Percentiles rank a stretch among this genome's conserved stretches.
These are phyloP conservation scores for Crotalus horridus DNA, from an alignment of 2,113 vertebrate genomes.

Conservation along the genomic window DNA sequence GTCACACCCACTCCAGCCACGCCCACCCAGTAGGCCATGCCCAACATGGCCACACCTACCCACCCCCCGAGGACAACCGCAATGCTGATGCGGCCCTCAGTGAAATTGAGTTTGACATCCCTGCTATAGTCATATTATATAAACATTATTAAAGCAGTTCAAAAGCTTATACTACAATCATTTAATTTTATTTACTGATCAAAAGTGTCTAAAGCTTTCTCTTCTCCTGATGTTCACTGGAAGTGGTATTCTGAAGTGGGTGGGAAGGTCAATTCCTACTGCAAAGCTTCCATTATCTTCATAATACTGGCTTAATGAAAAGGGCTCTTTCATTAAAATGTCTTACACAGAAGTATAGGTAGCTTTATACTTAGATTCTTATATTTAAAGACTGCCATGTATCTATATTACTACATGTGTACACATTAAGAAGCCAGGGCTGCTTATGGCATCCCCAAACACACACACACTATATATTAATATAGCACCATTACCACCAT, in stretches of 20 bases:
- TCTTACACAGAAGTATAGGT: background rate
- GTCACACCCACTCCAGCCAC: too few species aligned
- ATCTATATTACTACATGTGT: background rate
- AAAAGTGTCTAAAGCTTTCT: background rate
- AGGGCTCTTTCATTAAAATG: background rate
- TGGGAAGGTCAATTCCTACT: background rate
- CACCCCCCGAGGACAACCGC: too few species aligned
- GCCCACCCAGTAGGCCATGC: too few species aligned
- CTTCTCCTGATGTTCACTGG: background rate
- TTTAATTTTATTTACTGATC: background rate
- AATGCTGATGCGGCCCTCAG: too few species aligned
- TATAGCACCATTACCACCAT: background rate
- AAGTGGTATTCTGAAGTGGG: background rate
- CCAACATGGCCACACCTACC: too few species aligned
- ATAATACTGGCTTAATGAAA: background rate
- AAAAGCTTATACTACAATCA: background rate
- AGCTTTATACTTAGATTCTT: background rate
- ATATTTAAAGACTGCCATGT: background rate
- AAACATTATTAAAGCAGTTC: background rate
- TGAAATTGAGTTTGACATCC: too few species aligned
- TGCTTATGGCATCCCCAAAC: too few species aligned
- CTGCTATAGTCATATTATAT: background rate
- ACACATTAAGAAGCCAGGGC: background rate
- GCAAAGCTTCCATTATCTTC: background rate
- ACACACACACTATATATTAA: background rate